Evolutionary conservation across 2,888 invertebrate species (phyloP).

Genomic region (Plebejus melissa): DNA sequence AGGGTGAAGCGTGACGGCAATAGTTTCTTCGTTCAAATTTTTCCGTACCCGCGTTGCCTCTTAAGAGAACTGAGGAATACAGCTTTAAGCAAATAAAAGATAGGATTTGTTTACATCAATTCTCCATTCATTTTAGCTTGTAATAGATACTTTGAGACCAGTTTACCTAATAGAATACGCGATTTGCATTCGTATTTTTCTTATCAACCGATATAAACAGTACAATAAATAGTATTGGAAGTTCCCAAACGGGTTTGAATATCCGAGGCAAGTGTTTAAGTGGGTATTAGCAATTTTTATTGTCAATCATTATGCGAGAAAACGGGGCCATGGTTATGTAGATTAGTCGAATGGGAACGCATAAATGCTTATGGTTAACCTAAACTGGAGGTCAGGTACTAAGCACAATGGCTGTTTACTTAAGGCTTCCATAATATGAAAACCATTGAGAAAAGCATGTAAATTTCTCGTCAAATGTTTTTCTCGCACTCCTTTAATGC

Average conservation of each 20-base stretch:
- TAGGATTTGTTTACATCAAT: neutral
- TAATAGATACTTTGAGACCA: conserved; percentile 13
- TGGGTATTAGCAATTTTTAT: conserved; percentile 22
- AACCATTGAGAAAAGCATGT: neutral
- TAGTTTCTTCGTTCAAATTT: too few relatives aligned
- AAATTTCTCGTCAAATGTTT: neutral
- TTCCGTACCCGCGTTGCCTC: too few relatives aligned
- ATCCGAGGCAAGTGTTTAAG: conserved; percentile 20
- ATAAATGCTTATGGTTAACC: conserved; percentile 24
- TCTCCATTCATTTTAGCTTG: neutral
- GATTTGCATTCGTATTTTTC: conserved; percentile 12
- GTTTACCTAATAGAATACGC: conserved; percentile 9
- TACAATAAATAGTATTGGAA: conserved; percentile 16
- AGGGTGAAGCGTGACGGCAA: too few relatives aligned
- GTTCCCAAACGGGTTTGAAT: conserved; percentile 6
- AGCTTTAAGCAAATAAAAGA: neutral
- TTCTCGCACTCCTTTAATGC: neutral
- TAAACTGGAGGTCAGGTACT: neutral
- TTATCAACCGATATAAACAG: conserved; percentile 2
- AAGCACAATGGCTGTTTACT: neutral
- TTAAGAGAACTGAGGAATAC: neutral
- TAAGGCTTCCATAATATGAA: neutral
- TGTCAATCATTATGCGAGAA: conserved; percentile 26
- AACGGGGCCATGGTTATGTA: conserved; percentile 23
- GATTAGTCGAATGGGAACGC: conserved; percentile 16